Evolutionary conservation across 2,888 invertebrate species (phyloP), one percentile per base, ranked within the genome.

Genomic region (Laothoe populi): DNA sequence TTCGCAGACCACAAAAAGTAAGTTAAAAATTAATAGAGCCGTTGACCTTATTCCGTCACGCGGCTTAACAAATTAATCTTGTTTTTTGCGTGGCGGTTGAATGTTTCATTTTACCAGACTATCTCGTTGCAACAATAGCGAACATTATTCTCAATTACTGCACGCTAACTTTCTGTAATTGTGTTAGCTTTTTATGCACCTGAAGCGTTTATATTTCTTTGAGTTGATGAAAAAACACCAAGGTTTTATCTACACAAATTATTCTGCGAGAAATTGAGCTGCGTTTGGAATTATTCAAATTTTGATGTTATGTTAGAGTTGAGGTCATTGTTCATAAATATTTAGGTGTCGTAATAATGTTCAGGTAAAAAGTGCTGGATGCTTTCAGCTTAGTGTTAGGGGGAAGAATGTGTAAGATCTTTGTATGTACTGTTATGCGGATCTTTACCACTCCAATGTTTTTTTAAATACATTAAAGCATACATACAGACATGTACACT

Each of bases 131-230:
- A 53, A 26, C 53, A 53, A 53, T 35, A 31, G 26, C 35, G 4
- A 21, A 42, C 58, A 38, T 58, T 24, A 58, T 23, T 58, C 58
- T 26, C 24, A 58, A 58, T 58, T 42, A 58, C 42, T 58, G 58
- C 58, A 16, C 58, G 24, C 42, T 26, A 42, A 58, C 64, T 62
- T 49, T 21, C 19, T 42, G 42, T 62, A 62, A 65, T 60, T 61
- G 53, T 63, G 60, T 61, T 61, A 64, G 63, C 63, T 64, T 57
- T 26, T 49, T 24, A 62, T 63, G 60, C 60, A 63, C 16, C 57
- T 53, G 31, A 19, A 16, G 19, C 2, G 8, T 31, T 35, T 31
- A 19, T 49, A 49, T 16, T 19, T 46, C 45, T 21, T 45, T 45
- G 49, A 16, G 31, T 11, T 35, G 53, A 53, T 53, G 53, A 53